Conservation (phyloP, 1,140 invertebrate species). For the Pygmarrhopalites habei region DNA sequence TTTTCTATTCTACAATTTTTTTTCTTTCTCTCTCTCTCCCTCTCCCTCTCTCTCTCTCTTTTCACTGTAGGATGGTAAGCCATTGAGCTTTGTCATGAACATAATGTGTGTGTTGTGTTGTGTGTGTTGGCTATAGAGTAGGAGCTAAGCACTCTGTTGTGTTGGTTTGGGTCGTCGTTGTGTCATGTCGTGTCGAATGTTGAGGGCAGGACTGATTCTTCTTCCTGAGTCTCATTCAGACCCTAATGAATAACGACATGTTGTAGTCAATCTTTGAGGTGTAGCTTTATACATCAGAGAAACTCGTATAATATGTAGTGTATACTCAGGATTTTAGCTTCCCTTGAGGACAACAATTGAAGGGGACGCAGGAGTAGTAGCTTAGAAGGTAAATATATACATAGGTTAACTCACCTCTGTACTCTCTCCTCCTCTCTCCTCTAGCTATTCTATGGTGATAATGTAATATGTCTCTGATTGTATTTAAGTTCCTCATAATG, state of each 20-base stretch:
- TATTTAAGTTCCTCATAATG: no score
- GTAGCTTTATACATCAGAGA: no score
- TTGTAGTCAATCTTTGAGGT: background rate
- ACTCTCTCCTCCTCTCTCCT: no score
- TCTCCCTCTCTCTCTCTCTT: no score
- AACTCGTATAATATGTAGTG: constrained; percentile 1
- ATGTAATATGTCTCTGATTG: no score
- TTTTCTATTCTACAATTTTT: no score
- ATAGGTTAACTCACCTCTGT: constrained; percentile 4
- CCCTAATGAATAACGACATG: constrained; percentile 13
- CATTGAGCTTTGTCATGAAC: no score
- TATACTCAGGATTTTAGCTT: background rate
- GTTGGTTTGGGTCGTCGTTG: constrained; percentile 4
- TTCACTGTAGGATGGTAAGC: no score
- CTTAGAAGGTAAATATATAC: background rate
- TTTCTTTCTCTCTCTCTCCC: no score
- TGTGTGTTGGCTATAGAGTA: no score
- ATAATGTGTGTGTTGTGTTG: no score
- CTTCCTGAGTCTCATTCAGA: constrained; percentile 2
- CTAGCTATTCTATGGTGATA: no score
- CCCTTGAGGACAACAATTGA: background rate
- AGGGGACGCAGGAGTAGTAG: constrained; percentile 1
- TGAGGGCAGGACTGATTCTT: background rate
- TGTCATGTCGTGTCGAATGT: constrained; percentile 10
- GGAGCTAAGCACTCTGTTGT: background rate